Conservation (phyloP, 2,113 vertebrate genomes). For the Scolopax mira region DNA sequence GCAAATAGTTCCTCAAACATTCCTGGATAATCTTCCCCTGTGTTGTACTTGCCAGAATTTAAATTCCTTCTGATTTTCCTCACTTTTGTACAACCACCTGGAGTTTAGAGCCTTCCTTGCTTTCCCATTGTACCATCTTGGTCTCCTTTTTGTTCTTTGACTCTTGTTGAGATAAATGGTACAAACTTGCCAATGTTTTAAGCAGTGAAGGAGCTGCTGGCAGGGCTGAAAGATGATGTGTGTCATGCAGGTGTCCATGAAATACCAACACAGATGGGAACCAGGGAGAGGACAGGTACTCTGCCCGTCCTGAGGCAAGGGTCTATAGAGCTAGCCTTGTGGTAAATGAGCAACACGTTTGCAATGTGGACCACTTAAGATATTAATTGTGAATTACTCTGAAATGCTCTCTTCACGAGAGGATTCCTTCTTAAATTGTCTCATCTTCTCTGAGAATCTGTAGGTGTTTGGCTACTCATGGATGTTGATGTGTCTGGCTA, state of each 20-base stretch:
- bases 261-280: neutral
- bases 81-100: neutral
- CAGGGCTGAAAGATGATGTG: neutral
- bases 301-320: neutral
- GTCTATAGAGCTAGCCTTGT: neutral
- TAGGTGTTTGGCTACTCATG: neutral
- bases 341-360: neutral
- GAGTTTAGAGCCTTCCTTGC: neutral
- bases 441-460: neutral
- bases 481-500: neutral
- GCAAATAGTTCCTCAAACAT: neutral
- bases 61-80: neutral
- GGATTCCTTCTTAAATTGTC: neutral
- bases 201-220: neutral
- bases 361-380: neutral
- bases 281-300: neutral
- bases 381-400: neutral
- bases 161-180: neutral
- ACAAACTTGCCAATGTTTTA: neutral
- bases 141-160: neutral
- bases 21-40: neutral
- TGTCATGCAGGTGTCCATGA: fast-evolving
- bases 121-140: neutral
- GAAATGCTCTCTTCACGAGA: neutral
- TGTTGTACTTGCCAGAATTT: neutral